Percentiles rank a stretch among this genome's conserved stretches.
These are phyloP conservation scores for Plotosus lineatus DNA, from an alignment of 2,113 vertebrate species.

Conservation along the genomic window DNA sequence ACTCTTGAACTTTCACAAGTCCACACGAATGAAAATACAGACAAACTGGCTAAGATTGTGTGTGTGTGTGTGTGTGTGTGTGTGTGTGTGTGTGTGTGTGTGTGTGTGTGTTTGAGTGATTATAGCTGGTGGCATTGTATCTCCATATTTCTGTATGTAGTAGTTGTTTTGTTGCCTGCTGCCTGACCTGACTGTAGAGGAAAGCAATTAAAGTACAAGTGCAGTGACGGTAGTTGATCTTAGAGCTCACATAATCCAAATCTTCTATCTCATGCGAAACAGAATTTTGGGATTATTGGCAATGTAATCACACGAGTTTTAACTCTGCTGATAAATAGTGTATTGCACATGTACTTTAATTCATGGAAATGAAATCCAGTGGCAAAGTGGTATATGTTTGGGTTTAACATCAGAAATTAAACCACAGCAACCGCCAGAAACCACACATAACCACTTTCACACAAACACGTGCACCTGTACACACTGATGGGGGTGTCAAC, in stretches of 20 bases:
- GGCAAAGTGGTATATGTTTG: slow-evolving; percentile 26
- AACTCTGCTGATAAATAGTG: not conserved
- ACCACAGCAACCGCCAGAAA: not conserved
- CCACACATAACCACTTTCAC: slow-evolving; percentile 16
- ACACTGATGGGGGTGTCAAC: slow-evolving; percentile 38
- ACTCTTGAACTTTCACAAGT: no score
- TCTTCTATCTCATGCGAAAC: not conserved
- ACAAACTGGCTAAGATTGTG: no score
- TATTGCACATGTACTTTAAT: slow-evolving; percentile 29
- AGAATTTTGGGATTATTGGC: not conserved
- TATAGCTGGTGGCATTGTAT: slow-evolving; percentile 28
- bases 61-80: not conserved
- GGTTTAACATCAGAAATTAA: not conserved
- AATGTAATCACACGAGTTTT: not conserved
- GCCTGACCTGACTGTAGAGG: slow-evolving; percentile 59
- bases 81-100: slow-evolving; percentile 3
- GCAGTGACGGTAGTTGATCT: not conserved
- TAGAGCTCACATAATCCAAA: not conserved
- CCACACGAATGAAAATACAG: no score
- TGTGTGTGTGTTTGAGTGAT: slow-evolving; percentile 15
- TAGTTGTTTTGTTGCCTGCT: slow-evolving; percentile 59
- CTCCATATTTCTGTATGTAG: slow-evolving; percentile 31
- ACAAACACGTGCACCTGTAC: slow-evolving; percentile 8
- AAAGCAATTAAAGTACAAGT: slow-evolving; percentile 29
- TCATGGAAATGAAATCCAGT: not conserved